phyloP scores from a whole-genome alignment of 1,140 invertebrate species.

The Phymorhynchus buccinoides region DNA sequence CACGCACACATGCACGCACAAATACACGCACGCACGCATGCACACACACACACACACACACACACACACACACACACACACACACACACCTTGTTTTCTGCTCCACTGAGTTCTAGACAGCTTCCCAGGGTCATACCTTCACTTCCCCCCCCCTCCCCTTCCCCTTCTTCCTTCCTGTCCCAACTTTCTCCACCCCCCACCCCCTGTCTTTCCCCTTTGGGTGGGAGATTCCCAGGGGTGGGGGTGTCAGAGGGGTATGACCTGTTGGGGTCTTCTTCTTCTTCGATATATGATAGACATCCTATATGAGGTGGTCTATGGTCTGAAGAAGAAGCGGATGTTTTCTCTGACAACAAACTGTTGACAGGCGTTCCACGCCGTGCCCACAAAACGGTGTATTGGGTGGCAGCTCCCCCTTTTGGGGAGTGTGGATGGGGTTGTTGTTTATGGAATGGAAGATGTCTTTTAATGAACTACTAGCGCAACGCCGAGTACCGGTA shows the following conservation, averaged over 20 bases:
- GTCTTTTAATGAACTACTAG: not conserved
- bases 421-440: too few species aligned
- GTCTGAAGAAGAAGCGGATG: constrained; percentile 2
- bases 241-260: not conserved
- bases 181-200: not conserved
- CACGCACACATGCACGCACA: too few species aligned
- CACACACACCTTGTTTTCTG: not conserved
- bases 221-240: not conserved
- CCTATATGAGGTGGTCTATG: too few species aligned
- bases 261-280: not conserved
- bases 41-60: too few species aligned
- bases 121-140: not conserved
- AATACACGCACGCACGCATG: too few species aligned
- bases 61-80: too few species aligned
- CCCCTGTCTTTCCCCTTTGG: not conserved
- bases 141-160: not conserved
- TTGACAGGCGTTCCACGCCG: not conserved
- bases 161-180: not conserved
- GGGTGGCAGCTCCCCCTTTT: not conserved
- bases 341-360: not conserved
- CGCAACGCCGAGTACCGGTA: too few species aligned
- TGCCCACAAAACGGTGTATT: not conserved
- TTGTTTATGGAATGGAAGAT: too few species aligned
- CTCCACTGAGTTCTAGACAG: not conserved
- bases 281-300: too few species aligned